Conservation (phyloP, 1,140 invertebrate genomes). For the Solenopsis fugax region DNA sequence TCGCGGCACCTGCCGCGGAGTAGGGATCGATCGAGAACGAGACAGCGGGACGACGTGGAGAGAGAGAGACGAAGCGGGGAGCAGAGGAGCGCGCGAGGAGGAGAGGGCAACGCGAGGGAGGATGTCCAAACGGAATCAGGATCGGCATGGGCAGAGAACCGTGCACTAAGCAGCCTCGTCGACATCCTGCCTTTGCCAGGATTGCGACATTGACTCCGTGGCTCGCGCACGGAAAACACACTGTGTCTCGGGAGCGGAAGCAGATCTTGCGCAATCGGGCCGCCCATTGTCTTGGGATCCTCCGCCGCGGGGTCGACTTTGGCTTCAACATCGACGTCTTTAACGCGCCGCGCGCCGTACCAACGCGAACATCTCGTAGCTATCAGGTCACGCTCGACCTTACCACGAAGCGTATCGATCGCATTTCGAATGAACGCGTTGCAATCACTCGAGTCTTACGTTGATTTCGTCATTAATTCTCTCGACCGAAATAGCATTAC, state of each 20-base stretch:
- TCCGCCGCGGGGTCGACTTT: slow-evolving; percentile 76
- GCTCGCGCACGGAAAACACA: slow-evolving; percentile 76
- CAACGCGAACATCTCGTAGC: slow-evolving; percentile 3
- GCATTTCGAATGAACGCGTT: slow-evolving; percentile 21
- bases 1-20: slow-evolving; percentile 40
- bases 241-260: slow-evolving; percentile 81
- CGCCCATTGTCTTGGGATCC: slow-evolving; percentile 83
- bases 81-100: slow-evolving; percentile 7
- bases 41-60: slow-evolving; percentile 55
- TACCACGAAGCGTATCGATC: slow-evolving; percentile 48
- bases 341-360: slow-evolving; percentile 48
- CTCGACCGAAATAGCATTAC: slow-evolving; percentile 20
- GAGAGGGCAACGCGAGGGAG: slow-evolving; percentile 37
- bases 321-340: slow-evolving; percentile 67
- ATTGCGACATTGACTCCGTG: slow-evolving; percentile 80
- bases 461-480: slow-evolving; percentile 30
- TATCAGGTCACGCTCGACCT: slow-evolving; percentile 43
- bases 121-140: slow-evolving; percentile 80
- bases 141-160: slow-evolving; percentile 80
- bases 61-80: not conserved
- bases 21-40: slow-evolving; percentile 55
- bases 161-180: slow-evolving; percentile 83
- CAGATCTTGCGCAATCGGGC: slow-evolving; percentile 81
- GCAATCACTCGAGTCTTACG: slow-evolving; percentile 25
- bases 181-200: slow-evolving; percentile 82